Base-by-base conservation (phyloP, 2,797 vertebrate species). In the Gymnoscopelus braueri region DNA sequence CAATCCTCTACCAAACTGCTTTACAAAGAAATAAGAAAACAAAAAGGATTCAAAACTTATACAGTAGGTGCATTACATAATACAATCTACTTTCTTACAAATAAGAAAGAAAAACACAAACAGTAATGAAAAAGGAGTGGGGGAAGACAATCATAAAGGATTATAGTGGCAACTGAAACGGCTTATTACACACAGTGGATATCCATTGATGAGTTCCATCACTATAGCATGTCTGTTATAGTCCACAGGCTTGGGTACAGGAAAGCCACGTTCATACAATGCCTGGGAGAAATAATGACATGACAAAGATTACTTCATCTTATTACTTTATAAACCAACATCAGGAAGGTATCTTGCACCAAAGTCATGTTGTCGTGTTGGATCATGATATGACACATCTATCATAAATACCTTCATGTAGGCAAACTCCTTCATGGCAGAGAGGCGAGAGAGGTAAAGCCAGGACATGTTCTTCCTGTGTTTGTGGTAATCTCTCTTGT, bases 401-500 rank as follows among this genome's bases (percentile, higher is more conserved):
- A 55, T 65, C n/a, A 15, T 56, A 5, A 3, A 3, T 94, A 98
- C 98, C 95, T 99, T 99, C 98, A 99, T 99, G 79, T 97, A 99
- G 7, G 97, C 97, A 90, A 93, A 99, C 89, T 99, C 98, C 69
- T 98, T 99, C 96, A 95, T 96, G 58, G 98, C 98, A 72, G 98
- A 97, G 57, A 98, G 94, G 29, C 97, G 95, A 51, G 98, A 99
- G 35, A 99, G 94, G 78, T 99, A 99, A 13, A 99, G 95, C 97
- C 98, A 99, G 9, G 98, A 99, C 91, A 98, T 93, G 67, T 94
- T 97, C 65, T 93, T 93, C 47, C 98, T 93, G 86, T 98, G 96
- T 77, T 97, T 95, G 91, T 98, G 98, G 83, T 99, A 99, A 91
- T 99, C 98, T n/a, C 97, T 94, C 65, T 99, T 98, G 82, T 97